Evolutionary conservation across 1,140 invertebrate genomes (phyloP).

Genomic region (Hypsibius dujardini): DNA sequence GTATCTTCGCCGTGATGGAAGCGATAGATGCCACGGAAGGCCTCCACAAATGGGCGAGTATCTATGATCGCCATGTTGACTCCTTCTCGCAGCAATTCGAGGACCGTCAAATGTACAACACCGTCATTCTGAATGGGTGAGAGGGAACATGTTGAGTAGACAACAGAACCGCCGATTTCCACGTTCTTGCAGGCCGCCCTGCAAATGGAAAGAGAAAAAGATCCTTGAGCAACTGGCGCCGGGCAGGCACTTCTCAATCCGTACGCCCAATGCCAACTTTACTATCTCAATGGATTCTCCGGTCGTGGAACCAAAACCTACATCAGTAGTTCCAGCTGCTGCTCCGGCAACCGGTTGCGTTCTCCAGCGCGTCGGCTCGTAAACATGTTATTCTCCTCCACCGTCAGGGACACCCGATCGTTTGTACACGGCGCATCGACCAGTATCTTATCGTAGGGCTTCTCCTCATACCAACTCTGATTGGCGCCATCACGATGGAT

Average conservation of each 20-base stretch:
- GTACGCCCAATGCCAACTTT: too few relatives aligned
- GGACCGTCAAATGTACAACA: slow-evolving; percentile 66
- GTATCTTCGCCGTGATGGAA: slow-evolving; percentile 42
- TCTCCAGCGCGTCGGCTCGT: slow-evolving; percentile 55
- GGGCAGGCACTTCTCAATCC: too few relatives aligned
- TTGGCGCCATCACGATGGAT: slow-evolving; percentile 36
- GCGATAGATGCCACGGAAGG: slow-evolving; percentile 22
- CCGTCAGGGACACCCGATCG: slow-evolving; percentile 62
- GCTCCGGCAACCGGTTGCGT: slow-evolving; percentile 57
- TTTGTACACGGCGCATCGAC: slow-evolving; percentile 90
- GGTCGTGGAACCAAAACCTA: slow-evolving; percentile 32
- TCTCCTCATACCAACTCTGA: background rate
- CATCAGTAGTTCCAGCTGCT: slow-evolving; percentile 58
- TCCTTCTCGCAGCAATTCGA: slow-evolving; percentile 43
- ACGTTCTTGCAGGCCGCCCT: slow-evolving; percentile 42
- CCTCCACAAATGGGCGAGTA: slow-evolving; percentile 3
- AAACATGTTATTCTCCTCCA: slow-evolving; percentile 80
- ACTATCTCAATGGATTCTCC: too few relatives aligned
- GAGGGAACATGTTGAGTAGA: slow-evolving; percentile 85
- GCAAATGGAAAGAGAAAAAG: slow-evolving; percentile 17
- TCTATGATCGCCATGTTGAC: slow-evolving; percentile 36
- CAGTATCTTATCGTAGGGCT: slow-evolving; percentile 37
- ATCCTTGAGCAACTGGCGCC: background rate
- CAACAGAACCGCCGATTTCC: slow-evolving; percentile 56
- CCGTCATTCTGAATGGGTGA: slow-evolving; percentile 92